Evolutionary conservation across 2,888 invertebrate species (phyloP), one percentile per base, ranked within the genome.

Genomic region (Elysia crispata): DNA sequence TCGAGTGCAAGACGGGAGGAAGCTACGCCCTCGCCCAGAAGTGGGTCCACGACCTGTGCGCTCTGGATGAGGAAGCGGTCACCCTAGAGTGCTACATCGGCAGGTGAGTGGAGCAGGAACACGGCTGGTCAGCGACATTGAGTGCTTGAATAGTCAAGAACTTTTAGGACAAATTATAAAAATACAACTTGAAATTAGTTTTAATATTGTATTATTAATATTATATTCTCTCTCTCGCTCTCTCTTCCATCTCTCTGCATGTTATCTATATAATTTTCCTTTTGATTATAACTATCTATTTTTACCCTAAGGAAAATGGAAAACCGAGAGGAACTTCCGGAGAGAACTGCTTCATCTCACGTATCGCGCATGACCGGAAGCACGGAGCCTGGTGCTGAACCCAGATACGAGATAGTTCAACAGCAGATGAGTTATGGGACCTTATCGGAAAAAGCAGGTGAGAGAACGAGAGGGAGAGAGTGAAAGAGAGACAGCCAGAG

Each of bases 21-120:
- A 83, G 81, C 57, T 83, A 83, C 64, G 83, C 81, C 20, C 76
- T 83, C 41, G 76, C 83, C 11, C 83, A 83, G 64, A 79, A 78
- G 28, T 83, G 83, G 83, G 81, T 83, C 13, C 80, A 81, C 67
- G 80, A 83, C 31, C 62, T 72, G 33, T 62, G 77, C 13, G 72
- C 79, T 1, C 31, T 81, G 6, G 76, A 77, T 23, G 72, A 76
- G n/a, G 80, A 75, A 23, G 60, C 69, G 3, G 49, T 49, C 13
- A 23, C 31, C 15, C 74, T 79, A 0, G 79, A 79, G 31, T 54
- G 74, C n/a, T 79, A 79, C 66, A 75, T 79, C 31, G 79, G 79
- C 41, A 74, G 79, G 79, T 79, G 28, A 54, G 60, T 60, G 41
- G 3, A 41, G 41, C 41, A 3, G 3, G 41, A n/a, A n/a, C n/a